Evolutionary conservation across 2,888 invertebrate species (phyloP), one percentile per base, ranked within the genome.

Genomic region (Hydroisotoma schaefferi): DNA sequence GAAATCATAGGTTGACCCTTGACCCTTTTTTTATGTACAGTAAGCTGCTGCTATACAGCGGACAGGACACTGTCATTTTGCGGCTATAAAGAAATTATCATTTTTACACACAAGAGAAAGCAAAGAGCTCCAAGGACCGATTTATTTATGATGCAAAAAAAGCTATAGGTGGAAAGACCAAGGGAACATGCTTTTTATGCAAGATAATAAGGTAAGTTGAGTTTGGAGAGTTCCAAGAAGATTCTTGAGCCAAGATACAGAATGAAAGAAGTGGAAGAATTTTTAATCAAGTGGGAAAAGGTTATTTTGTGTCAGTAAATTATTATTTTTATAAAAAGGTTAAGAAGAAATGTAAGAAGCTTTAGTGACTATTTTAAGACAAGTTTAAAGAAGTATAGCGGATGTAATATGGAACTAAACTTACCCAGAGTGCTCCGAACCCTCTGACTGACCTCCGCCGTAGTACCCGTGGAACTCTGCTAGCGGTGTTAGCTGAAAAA

Each of bases 381-480:
- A 40, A 5, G 5, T 40, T 40, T n/a, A n/a, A n/a, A n/a, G n/a
- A n/a, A n/a, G n/a, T n/a, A n/a, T n/a, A n/a, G n/a, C n/a, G n/a
- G n/a, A n/a, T n/a, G n/a, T n/a, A 40, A 15, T 3, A 46, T 27
- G 28, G 28, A 48, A n/a, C 8, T 48, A 8, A 8, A 64, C 74
- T 74, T 73, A 77, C 77, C 77, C 76, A 59, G 87, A 84, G 72
- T 87, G 88, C 76, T 91, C 84, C 22, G 66, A 62, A 46, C 68
- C 71, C 27, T 70, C 67, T 20, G 26, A 23, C 12, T 27, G 26
- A 5, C 53, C 53, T 38, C 53, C 53, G 29, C 80, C 86, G 80
- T 93, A 93, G 80, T 92, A 92, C 74, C 90, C 88, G 80, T 90
- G 85, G 72, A 85, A 80, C 76, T 86, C 86, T 23, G 53, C 53